Percentiles rank a stretch among this genome's conserved stretches.
phyloP scores from a whole-genome alignment of 37 sponge, comb jelly and placozoan species.

The Hormiphora californensis region DNA sequence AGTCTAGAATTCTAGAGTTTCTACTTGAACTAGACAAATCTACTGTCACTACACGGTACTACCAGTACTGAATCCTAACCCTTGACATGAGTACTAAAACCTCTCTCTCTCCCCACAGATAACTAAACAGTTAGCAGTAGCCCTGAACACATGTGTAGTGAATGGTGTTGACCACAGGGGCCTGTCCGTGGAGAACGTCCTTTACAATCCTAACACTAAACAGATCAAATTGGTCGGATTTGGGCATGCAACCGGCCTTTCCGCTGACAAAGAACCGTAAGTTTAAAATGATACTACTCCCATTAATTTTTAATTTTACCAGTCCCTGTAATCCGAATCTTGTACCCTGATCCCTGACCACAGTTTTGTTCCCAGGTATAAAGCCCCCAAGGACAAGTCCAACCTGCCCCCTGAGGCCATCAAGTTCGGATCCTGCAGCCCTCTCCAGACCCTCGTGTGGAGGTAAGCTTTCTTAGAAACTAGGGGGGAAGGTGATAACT shows the following conservation, averaged over 20 bases:
- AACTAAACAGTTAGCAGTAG: neutral
- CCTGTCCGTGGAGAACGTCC: constrained; percentile 43
- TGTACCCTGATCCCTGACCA: too few relatives aligned
- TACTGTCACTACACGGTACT: too few relatives aligned
- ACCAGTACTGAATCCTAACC: neutral
- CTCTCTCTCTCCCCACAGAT: neutral
- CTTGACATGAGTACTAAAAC: neutral
- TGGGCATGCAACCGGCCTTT: constrained; percentile 3
- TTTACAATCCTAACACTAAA: constrained; percentile 31
- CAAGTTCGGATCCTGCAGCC: constrained; percentile 35
- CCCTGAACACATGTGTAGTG: constrained; percentile 49
- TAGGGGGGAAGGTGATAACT: neutral
- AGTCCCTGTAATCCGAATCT: too few relatives aligned
- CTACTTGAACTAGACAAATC: neutral
- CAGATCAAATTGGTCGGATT: constrained; percentile 52
- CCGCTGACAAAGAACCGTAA: constrained; percentile 36
- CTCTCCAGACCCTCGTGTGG: constrained; percentile 46
- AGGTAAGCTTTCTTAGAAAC: neutral
- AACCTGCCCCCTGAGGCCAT: constrained; percentile 34
- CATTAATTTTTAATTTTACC: too few relatives aligned
- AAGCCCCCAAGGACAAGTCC: constrained; percentile 10
- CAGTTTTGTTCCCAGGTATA: neutral
- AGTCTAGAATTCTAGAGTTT: too few relatives aligned
- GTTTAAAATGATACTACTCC: too few relatives aligned
- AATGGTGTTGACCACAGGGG: constrained; percentile 48